These are phyloP conservation scores for Girardia tigrina DNA, from an alignment of 2,888 invertebrate genomes.

Conservation along the genomic window DNA sequence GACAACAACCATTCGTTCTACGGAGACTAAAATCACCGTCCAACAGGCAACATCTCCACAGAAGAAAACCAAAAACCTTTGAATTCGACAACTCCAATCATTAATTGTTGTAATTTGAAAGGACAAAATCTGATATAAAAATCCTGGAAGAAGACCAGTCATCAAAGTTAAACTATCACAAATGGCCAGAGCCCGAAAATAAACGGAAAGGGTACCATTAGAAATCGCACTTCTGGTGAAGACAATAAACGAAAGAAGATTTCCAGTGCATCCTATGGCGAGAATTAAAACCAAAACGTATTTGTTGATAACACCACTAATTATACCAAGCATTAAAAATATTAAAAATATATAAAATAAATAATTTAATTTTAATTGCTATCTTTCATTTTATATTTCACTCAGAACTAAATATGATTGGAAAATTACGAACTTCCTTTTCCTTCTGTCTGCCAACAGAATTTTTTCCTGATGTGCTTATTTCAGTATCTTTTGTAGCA, in stretches of 20 bases:
- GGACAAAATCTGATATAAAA: not conserved
- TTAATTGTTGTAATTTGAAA: conserved; percentile 9
- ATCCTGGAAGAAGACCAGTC: conserved; percentile 11
- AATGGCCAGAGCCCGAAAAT: conserved; percentile 20
- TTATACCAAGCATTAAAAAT: not conserved
- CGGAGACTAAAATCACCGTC: not conserved
- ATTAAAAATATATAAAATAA: too few species aligned
- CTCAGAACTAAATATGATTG: too few species aligned
- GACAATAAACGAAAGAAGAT: not conserved
- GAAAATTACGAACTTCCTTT: too few species aligned
- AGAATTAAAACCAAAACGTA: not conserved
- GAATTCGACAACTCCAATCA: conserved; percentile 16
- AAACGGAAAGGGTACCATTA: not conserved
- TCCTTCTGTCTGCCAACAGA: too few species aligned
- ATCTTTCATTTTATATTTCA: too few species aligned
- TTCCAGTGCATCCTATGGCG: not conserved
- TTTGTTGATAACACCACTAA: not conserved
- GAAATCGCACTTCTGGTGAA: not conserved
- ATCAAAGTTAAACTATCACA: conserved; percentile 7
- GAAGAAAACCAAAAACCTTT: conserved; percentile 16
- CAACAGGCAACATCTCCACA: conserved; percentile 28
- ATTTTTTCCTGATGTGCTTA: too few species aligned
- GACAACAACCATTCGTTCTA: conserved; percentile 25
- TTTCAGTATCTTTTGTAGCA: too few species aligned
- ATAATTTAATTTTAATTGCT: too few species aligned